Conservation (phyloP, 2,113 vertebrate species). For the Empidonax traillii region DNA sequence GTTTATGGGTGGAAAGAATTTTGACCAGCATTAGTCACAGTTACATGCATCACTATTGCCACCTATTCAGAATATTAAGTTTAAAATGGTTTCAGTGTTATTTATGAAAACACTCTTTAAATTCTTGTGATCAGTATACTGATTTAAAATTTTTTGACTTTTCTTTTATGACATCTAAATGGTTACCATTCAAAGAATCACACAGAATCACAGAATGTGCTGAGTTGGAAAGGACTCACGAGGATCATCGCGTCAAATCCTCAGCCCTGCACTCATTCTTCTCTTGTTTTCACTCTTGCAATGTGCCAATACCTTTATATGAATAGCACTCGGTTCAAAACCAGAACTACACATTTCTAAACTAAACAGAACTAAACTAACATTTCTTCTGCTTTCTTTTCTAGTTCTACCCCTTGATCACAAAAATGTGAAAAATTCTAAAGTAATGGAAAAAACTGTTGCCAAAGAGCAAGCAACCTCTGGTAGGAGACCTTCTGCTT, state of each 20-base stretch:
- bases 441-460: not conserved
- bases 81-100: not conserved
- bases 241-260: no score
- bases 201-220: no score
- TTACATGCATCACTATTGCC: not conserved
- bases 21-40: not conserved
- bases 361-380: not conserved
- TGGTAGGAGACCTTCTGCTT: not conserved
- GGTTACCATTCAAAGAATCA: not conserved
- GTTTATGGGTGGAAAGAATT: not conserved
- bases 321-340: not conserved
- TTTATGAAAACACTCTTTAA: not conserved
- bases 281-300: not conserved
- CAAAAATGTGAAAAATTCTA: not conserved
- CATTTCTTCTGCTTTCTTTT: not conserved
- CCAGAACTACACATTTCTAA: not conserved
- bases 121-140: not conserved
- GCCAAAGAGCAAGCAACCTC: not conserved
- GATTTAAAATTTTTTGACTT: not conserved
- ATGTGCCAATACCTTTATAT: fast-evolving
- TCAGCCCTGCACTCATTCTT: not conserved
- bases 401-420: not conserved
- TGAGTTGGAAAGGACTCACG: no score
- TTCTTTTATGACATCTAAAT: not conserved
- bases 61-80: not conserved